Evolutionary conservation across 1,140 invertebrate genomes (phyloP).

Genomic region (Drosophila ogumai): DNA sequence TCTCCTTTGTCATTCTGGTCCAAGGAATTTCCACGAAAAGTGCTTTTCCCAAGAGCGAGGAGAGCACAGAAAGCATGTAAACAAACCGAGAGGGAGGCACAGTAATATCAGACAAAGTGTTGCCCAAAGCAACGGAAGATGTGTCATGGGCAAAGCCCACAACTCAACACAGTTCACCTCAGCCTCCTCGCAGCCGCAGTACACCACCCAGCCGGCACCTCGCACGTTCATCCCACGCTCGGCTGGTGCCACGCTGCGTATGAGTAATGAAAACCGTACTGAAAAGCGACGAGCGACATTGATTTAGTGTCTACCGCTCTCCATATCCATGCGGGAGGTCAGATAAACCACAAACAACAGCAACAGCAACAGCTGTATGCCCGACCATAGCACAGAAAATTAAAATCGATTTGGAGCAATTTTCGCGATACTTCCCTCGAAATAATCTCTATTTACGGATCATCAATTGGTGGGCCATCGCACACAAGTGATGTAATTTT

Average conservation of each 20-base stretch:
- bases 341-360: constrained; percentile 27
- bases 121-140: constrained; percentile 38
- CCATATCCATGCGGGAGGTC: constrained; percentile 36
- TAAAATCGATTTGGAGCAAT: constrained; percentile 10
- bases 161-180: constrained; percentile 24
- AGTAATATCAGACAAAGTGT: constrained; percentile 58
- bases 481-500: constrained; percentile 1
- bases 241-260: constrained; percentile 60
- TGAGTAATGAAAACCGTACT: constrained; percentile 71
- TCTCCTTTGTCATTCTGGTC: neutral
- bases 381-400: neutral
- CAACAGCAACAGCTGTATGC: constrained; percentile 8
- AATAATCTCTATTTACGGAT: constrained; percentile 4
- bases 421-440: neutral
- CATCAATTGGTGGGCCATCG: neutral
- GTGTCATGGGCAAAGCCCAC: constrained; percentile 56
- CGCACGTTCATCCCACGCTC: constrained; percentile 54
- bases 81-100: constrained; percentile 10
- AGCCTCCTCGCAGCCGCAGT: constrained; percentile 6
- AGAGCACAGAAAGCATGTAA: constrained; percentile 7
- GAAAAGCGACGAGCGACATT: constrained; percentile 73
- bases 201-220: neutral
- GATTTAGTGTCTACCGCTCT: constrained; percentile 70
- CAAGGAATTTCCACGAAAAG: constrained; percentile 50
- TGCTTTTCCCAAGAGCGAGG: constrained; percentile 26